Base-by-base conservation (phyloP, 2,888 invertebrate genomes). In the Dione juno region DNA sequence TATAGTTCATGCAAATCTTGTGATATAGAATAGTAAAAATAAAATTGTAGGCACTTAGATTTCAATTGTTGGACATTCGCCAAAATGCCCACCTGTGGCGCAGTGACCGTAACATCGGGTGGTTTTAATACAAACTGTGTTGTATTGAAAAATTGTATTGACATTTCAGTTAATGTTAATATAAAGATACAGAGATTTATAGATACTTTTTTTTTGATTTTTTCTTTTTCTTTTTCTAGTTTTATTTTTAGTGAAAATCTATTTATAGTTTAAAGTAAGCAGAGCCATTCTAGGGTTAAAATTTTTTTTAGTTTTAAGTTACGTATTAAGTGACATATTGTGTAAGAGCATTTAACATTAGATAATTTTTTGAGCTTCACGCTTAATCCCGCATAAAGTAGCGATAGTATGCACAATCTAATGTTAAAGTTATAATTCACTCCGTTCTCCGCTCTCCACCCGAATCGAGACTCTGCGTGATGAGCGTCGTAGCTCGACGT, bases 11-110 rank as follows among this genome's bases (percentile, higher is more conserved):
- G 37, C 50, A 64, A 64, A 40, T 64, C 19, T 40, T 11, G 37
- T 35, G 5, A 45, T 9, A 16, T 64, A 37, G 19, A 37, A 64
- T 50, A 64, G 37, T 48, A 37, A 50, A 48, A 52, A 40, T 52
- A 64, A 40, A 64, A 52, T 37, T 11, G 14, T 7, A 40, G 19
- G 13, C 21, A 64, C 45, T 59, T 65, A 69, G 63, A 19, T 41
- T 54, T 28, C 53, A 53, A 52, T 70, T 21, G 16, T 41, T 72
- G 72, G 72, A 67, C 63, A 59, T 28, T 6, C 58, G 72, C 72
- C 72, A 72, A 59, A 43, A 10, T 63, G 28, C 40, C 70, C 72
- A 72, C 72, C 72, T 72, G 72, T 72, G 43, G 72, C 66, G 45
- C 52, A 66, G 41, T 28, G 59, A 59, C 19, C 28, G 48, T 52